Percentiles rank a stretch among this genome's conserved stretches.
These are phyloP conservation scores for Sclerodermus sp. DNA, from an alignment of 2,888 invertebrate species.

Conservation along the genomic window DNA sequence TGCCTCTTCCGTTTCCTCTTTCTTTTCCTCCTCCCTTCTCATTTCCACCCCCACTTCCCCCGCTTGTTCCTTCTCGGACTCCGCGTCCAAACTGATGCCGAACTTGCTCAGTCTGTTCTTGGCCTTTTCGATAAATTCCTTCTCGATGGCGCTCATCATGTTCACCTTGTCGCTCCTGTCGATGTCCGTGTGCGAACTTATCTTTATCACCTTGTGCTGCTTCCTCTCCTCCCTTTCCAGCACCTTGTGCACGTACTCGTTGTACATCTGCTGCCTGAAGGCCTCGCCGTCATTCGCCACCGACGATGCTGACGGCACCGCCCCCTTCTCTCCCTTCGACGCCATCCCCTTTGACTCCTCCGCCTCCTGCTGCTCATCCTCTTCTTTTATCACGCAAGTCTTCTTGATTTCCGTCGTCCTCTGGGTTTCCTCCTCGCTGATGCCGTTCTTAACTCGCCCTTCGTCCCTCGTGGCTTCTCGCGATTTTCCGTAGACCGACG, in stretches of 20 bases:
- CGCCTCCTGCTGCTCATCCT: too few species aligned
- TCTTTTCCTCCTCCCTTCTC: conserved; percentile 21
- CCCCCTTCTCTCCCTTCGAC: conserved; percentile 11
- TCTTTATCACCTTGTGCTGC: conserved; percentile 78
- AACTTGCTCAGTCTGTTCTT: conserved; percentile 72
- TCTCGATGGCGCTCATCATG: conserved; percentile 63
- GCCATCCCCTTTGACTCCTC: neutral
- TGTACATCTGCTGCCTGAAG: conserved; percentile 80
- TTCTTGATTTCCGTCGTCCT: too few species aligned
- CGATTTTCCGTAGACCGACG: too few species aligned
- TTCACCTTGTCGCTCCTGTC: conserved; percentile 15
- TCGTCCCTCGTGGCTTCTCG: too few species aligned
- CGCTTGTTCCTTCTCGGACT: conserved; percentile 31
- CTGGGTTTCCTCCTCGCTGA: too few species aligned
- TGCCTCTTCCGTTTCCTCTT: conserved; percentile 51
- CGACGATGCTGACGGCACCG: conserved; percentile 50
- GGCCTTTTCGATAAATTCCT: conserved; percentile 78
- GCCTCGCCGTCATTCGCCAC: conserved; percentile 67
- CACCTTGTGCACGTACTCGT: conserved; percentile 79
- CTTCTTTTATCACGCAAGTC: too few species aligned
- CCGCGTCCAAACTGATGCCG: conserved; percentile 67
- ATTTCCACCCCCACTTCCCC: too few species aligned
- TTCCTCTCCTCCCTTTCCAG: conserved; percentile 77
- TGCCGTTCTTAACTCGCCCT: too few species aligned
- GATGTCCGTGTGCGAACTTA: conserved; percentile 62